A percentile compares a stretch with the other conserved stretches of the same genome.
These are phyloP conservation scores for Manacus vitellinus DNA, from an alignment of 2,113 vertebrate species.

Conservation along the genomic window DNA sequence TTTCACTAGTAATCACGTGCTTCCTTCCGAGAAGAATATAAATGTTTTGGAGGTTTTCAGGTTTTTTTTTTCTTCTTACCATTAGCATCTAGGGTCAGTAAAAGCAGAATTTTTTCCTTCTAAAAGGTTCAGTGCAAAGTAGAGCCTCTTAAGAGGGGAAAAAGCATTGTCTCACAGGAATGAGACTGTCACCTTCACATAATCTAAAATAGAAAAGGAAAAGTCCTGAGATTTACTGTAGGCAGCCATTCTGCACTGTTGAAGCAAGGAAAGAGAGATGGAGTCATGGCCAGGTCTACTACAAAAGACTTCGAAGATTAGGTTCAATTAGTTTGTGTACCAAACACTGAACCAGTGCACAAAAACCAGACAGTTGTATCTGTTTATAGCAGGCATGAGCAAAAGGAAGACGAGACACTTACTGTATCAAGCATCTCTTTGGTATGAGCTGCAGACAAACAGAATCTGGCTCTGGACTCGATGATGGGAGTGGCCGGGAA, in stretches of 20 bases:
- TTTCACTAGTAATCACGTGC: background rate
- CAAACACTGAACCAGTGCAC: background rate
- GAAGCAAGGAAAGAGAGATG: background rate
- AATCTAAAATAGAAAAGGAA: background rate
- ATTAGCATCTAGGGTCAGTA: background rate
- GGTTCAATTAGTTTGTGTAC: background rate
- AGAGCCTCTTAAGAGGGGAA: background rate
- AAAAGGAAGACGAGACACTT: constrained; percentile 64
- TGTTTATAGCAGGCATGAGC: background rate
- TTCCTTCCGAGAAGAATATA: background rate
- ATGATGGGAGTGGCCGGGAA: constrained; percentile 97
- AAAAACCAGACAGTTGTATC: background rate
- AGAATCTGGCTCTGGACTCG: constrained; percentile 96
- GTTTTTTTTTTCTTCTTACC: background rate
- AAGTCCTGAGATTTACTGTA: background rate
- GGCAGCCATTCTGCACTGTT: background rate
- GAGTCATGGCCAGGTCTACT: background rate
- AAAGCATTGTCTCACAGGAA: background rate
- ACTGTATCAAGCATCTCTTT: constrained; percentile 93
- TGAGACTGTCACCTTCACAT: background rate
- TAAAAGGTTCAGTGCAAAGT: background rate
- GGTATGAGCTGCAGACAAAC: constrained; percentile 92
- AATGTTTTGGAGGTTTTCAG: background rate
- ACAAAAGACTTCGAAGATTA: background rate
- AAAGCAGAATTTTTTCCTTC: background rate